A percentile compares a stretch with the other conserved stretches of the same genome.
Conservation (phyloP, 2,113 vertebrate species). For the Rhagologus leucostigma region DNA sequence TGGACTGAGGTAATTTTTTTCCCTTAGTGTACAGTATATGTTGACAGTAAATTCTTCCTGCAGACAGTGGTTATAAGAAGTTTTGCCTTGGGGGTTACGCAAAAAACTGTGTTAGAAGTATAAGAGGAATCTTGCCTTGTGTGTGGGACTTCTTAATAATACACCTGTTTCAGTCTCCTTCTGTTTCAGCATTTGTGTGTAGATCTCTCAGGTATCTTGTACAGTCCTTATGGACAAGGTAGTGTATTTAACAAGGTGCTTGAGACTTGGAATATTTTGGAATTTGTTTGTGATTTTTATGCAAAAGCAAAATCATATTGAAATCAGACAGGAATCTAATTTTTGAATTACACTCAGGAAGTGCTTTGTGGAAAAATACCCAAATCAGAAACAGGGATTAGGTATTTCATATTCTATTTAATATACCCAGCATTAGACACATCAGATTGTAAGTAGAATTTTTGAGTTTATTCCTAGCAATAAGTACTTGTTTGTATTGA, state of each 20-base stretch:
- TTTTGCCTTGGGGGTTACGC: background rate
- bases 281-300: background rate
- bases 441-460: background rate
- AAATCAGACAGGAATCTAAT: background rate
- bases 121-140: background rate
- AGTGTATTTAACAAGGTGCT: background rate
- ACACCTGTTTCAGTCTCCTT: background rate
- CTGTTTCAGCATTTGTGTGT: background rate
- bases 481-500: background rate
- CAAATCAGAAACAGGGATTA: background rate
- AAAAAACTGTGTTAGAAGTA: background rate
- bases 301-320: background rate
- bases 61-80: background rate
- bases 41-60: conserved; percentile 12
- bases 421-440: background rate
- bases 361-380: background rate
- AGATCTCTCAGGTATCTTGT: background rate
- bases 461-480: background rate
- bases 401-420: background rate
- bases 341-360: background rate
- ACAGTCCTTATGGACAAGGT: background rate
- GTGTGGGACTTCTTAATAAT: background rate
- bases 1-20: background rate
- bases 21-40: background rate
- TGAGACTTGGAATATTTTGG: background rate